Base-by-base conservation (phyloP, 2,888 invertebrate genomes). In the Bellardia pandia region DNA sequence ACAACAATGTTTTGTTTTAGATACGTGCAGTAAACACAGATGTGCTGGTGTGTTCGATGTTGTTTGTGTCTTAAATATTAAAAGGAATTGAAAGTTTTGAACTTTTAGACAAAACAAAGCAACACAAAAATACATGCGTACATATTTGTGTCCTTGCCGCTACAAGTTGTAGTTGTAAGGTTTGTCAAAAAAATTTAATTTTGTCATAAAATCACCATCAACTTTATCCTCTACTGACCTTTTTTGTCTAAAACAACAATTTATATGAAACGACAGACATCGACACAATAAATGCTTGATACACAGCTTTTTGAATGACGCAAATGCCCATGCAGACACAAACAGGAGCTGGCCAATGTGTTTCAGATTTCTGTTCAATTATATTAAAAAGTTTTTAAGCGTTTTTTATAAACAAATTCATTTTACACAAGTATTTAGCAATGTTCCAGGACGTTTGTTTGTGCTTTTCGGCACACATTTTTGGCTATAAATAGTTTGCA, bases 131-230 rank as follows among this genome's bases (percentile, higher is more conserved):
- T 16, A 64, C 64, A 40, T 33, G 16, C 60, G 13, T 45, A 45
- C 14, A 60, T 33, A 68, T 42, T 68, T 2, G 42, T 68, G 64
- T 76, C 62, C 64, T 64, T 77, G 76, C 13, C 16, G 30, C 13
- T 40, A 30, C 8, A 66, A 66, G 16, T 23, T 53, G 64, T 42
- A 16, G 40, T 77, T 42, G 69, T 33, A 62, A 79, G 53, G 60
- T 71, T 79, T 71, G 79, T 79, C 60, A 51, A 69, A 45, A 79
- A 79, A 68, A 33, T 33, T 33, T 60, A 33, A 60, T 33, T 60
- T 80, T 62, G 30, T 58, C 51, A 37, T 71, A 71, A 69, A 78
- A 78, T 69, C 60, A 71, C 79, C 37, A 79, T 79, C 71, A 79
- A 79, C 42, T 78, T 33, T 48, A 62, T 71, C 56, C 69, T 62